phyloP scores from a whole-genome alignment of 2,888 invertebrate species.

The Antitype chi region DNA sequence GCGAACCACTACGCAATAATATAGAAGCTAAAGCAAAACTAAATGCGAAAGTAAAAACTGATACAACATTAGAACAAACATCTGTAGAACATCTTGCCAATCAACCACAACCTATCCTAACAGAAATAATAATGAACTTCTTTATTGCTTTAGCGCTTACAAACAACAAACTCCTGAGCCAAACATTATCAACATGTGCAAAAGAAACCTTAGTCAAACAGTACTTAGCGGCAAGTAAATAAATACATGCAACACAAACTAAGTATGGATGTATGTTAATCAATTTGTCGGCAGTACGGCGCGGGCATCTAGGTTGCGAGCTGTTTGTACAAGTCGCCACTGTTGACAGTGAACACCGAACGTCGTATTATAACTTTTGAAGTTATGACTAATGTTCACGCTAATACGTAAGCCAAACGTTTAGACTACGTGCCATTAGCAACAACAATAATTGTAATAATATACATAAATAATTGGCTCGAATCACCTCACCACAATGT shows the following conservation, averaged over 20 bases:
- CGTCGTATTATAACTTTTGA: constrained; percentile 44
- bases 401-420: constrained; percentile 59
- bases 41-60: constrained; percentile 1
- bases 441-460: constrained; percentile 34
- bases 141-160: constrained; percentile 31
- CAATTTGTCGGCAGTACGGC: constrained; percentile 55
- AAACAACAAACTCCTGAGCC: constrained; percentile 40
- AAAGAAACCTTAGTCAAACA: constrained; percentile 57
- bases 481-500: not conserved
- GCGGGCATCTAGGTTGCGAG: constrained; percentile 34
- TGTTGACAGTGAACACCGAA: constrained; percentile 59
- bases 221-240: constrained; percentile 55
- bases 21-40: not conserved
- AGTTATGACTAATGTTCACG: constrained; percentile 53
- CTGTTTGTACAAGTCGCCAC: constrained; percentile 56
- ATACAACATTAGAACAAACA: constrained; percentile 21
- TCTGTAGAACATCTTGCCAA: constrained; percentile 21
- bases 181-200: constrained; percentile 43
- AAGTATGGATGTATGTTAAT: constrained; percentile 59
- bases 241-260: constrained; percentile 58
- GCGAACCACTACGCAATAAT: not conserved
- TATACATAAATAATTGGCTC: constrained; percentile 35
- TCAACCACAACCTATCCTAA: constrained; percentile 46
- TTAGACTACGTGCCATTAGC: constrained; percentile 45
- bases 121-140: constrained; percentile 47